Conservation (phyloP, 1,140 invertebrate species). For the Aphidius gifuensis region DNA sequence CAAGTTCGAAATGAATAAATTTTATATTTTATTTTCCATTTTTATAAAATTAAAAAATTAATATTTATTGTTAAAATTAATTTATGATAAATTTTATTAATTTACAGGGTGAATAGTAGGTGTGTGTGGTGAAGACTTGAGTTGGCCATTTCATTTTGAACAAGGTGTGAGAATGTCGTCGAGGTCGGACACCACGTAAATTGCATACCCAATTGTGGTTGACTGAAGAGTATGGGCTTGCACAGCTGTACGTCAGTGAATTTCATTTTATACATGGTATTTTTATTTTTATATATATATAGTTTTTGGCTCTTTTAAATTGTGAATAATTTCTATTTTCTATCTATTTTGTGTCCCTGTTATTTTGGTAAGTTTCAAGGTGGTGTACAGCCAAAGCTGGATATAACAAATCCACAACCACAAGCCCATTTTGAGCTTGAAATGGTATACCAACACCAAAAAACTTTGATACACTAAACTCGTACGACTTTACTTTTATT, state of each 20-base stretch:
- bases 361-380: not conserved
- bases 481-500: too few species aligned
- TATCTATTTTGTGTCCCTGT: conserved; percentile 33
- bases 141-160: conserved; percentile 9
- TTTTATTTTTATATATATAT: conserved; percentile 1
- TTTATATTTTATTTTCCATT: too few species aligned
- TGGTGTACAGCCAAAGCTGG: too few species aligned
- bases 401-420: too few species aligned
- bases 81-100: not conserved
- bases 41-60: too few species aligned
- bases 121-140: not conserved
- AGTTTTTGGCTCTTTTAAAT: conserved; percentile 11
- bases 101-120: not conserved
- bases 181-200: conserved; percentile 44
- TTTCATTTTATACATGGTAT: conserved; percentile 12
- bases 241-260: conserved; percentile 10
- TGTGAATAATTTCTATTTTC: conserved; percentile 34
- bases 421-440: too few species aligned
- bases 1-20: not conserved
- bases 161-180: conserved; percentile 27
- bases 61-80: not conserved
- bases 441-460: too few species aligned
- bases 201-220: conserved; percentile 46
- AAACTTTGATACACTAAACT: too few species aligned
- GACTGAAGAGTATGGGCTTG: conserved; percentile 37